Conservation (phyloP, 1,140 invertebrate genomes). For the Bathynomus jamesi region DNA sequence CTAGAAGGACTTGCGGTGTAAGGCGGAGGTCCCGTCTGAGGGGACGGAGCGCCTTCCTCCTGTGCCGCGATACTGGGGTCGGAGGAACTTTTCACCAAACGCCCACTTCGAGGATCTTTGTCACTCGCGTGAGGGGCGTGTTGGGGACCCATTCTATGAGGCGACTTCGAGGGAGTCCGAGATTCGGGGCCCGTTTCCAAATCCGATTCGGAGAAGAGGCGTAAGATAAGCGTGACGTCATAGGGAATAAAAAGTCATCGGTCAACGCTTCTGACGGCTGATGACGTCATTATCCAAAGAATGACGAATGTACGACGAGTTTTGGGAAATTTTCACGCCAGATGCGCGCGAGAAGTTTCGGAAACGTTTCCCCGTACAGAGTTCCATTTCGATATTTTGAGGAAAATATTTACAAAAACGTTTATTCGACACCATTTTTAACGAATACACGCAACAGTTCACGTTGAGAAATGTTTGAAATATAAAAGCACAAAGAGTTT, state of each 20-base stretch:
- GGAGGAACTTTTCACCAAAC: constrained; percentile 71
- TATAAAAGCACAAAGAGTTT: no score
- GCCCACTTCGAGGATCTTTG: constrained; percentile 32
- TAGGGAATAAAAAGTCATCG: constrained; percentile 93
- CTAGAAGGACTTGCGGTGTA: constrained; percentile 49
- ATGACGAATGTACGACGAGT: no score
- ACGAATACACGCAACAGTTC: no score
- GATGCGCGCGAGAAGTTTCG: no score
- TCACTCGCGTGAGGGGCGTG: constrained; percentile 15
- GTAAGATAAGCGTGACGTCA: constrained; percentile 90
- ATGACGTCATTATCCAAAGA: constrained; percentile 25
- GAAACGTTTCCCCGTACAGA: no score
- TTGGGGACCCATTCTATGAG: constrained; percentile 41
- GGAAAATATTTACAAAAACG: no score
- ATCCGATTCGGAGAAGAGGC: constrained; percentile 90
- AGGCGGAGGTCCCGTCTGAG: constrained; percentile 60
- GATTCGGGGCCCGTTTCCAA: constrained; percentile 50
- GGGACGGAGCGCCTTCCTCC: constrained; percentile 50
- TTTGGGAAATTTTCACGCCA: no score
- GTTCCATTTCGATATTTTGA: no score
- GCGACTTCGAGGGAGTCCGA: constrained; percentile 40
- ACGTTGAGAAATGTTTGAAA: no score
- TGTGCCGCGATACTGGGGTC: constrained; percentile 75
- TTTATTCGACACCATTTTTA: no score
- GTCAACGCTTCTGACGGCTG: constrained; percentile 49